Base-by-base conservation (phyloP, 2,797 vertebrate species). In the Lemur catta region DNA sequence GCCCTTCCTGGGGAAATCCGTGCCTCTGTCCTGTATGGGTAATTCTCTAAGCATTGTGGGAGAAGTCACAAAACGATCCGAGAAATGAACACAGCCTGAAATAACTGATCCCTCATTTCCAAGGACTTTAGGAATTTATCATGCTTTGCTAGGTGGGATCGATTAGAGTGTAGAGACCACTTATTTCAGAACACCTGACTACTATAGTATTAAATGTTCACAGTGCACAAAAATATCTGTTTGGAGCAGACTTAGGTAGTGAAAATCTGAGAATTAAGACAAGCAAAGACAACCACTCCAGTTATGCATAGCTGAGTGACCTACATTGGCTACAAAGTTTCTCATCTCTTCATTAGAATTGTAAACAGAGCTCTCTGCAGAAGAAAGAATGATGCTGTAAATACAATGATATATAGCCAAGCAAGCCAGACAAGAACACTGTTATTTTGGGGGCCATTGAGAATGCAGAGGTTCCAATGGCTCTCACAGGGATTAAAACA, bases 301-400 rank as follows among this genome's bases (percentile, higher is more conserved):
- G 28, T 84, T 92, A 79, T 82, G 12, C 52, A 65, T n/a, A 89
- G 33, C 38, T 72, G 26, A 59, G 43, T 67, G 28, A 95, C 63
- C 38, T 94, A 78, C 43, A 52, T 24, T 67, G 61, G 14, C 35
- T 72, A 30, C 18, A 90, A 88, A 75, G 35, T 75, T 91, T 79
- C 96, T 79, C 28, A 41, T 88, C 52, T 88, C 61, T 33, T 76
- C 50, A 67, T 85, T 92, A 86, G 41, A 74, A 72, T 76, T 61
- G 20, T 79, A 96, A 97, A 92, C 57, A 93, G 87, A 87, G 63
- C 33, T 95, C n/a, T 89, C 57, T 75, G 69, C 55, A 46, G 24
- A 87, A 91, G 79, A 87, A 92, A 94, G 50, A 86, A 88, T 43
- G 65, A 69, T 57, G n/a, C 35, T 81, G 50, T 52, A 95, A 93